These are phyloP conservation scores for Callyntrura guangdongensis DNA, from an alignment of 2,888 invertebrate species.

Conservation along the genomic window DNA sequence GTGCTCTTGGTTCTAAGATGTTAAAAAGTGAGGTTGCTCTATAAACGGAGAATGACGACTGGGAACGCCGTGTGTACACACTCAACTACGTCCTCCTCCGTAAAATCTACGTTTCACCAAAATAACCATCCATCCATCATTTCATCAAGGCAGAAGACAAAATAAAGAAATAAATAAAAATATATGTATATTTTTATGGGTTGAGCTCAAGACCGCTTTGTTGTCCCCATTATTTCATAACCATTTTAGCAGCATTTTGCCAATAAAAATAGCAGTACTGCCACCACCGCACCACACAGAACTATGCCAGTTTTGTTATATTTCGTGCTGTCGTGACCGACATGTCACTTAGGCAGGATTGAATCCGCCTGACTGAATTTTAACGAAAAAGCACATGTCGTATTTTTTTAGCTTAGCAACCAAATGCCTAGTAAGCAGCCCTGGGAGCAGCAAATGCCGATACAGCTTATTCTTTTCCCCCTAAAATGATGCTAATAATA, in stretches of 20 bases:
- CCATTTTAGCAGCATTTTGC: neutral
- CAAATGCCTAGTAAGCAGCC: neutral
- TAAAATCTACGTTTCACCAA: slow-evolving; percentile 25
- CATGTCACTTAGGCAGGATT: slow-evolving; percentile 4
- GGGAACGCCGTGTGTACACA: neutral
- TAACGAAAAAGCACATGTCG: slow-evolving; percentile 37
- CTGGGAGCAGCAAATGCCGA: neutral
- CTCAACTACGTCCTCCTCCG: slow-evolving; percentile 39
- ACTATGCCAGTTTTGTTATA: neutral
- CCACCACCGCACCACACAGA: neutral
- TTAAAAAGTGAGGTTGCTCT: slow-evolving; percentile 1
- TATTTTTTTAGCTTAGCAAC: neutral
- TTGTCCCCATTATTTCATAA: slow-evolving; percentile 10
- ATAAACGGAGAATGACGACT: slow-evolving; percentile 30
- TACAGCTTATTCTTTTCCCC: neutral
- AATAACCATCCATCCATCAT: slow-evolving; percentile 44
- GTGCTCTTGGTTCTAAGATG: neutral
- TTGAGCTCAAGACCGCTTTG: slow-evolving; percentile 20
- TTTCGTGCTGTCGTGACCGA: neutral
- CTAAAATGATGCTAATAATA: slow-evolving; percentile 40
- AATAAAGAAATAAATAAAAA: slow-evolving; percentile 56
- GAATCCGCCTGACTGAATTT: neutral
- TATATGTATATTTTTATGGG: slow-evolving; percentile 17
- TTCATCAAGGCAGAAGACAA: slow-evolving; percentile 35
- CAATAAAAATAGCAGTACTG: slow-evolving; percentile 17